Evolutionary conservation across 1,140 invertebrate genomes (phyloP).

Genomic region (Leucophenga varia): DNA sequence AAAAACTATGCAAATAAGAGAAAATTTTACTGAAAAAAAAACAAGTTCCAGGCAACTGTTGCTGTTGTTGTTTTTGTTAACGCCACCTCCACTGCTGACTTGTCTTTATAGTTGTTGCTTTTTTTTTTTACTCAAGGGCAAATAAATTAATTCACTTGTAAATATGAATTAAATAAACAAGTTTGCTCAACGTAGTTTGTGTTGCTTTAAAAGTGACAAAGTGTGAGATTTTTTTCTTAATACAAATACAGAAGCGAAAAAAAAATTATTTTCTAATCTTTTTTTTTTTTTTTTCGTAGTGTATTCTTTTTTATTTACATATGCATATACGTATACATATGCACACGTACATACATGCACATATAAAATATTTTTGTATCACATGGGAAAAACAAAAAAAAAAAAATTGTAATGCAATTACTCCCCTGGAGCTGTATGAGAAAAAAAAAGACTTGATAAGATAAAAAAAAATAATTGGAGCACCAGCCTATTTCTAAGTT

Average conservation of each 20-base stretch:
- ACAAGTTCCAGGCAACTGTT: constrained; percentile 1
- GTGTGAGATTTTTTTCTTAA: too few relatives aligned
- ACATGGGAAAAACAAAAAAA: too few relatives aligned
- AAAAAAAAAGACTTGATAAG: too few relatives aligned
- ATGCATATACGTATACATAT: constrained; percentile 20
- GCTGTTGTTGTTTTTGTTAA: too few relatives aligned
- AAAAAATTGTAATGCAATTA: too few relatives aligned
- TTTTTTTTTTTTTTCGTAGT: constrained; percentile 18
- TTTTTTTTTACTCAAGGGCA: constrained; percentile 40
- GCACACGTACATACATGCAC: neutral
- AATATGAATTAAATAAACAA: constrained; percentile 43
- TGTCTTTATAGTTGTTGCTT: too few relatives aligned
- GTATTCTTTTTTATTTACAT: constrained; percentile 26
- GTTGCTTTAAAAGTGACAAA: too few relatives aligned
- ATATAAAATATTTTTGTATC: constrained; percentile 10
- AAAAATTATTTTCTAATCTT: constrained; percentile 30
- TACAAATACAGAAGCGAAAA: constrained; percentile 8
- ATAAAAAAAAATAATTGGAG: too few relatives aligned
- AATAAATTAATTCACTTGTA: constrained; percentile 39
- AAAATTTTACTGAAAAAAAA: neutral
- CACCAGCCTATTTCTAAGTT: too few relatives aligned
- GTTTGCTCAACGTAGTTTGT: constrained; percentile 2
- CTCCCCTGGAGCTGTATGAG: constrained; percentile 34
- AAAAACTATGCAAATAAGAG: too few relatives aligned
- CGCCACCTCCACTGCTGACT: constrained; percentile 1